phyloP scores from a whole-genome alignment of 64 coral and sea anemone genomes.

The Montipora sp. region DNA sequence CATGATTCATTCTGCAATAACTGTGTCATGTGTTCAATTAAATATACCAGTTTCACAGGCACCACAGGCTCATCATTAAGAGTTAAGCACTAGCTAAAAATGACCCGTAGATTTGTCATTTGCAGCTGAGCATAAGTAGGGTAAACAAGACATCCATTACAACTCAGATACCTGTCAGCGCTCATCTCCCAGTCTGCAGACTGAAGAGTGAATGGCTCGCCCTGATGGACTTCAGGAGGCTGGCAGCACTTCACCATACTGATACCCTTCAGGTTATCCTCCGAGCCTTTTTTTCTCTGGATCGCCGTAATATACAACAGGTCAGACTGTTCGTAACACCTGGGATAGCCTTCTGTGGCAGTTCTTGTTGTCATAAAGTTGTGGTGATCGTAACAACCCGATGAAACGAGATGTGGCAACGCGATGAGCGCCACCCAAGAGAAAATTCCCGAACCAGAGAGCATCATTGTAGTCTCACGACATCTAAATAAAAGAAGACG shows the following conservation, averaged over 20 bases:
- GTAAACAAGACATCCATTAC: not conserved
- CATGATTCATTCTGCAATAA: too few species aligned
- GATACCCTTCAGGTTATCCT: slow-evolving; percentile 12
- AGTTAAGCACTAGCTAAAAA: too few species aligned
- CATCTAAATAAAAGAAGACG: too few species aligned
- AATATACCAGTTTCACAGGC: too few species aligned
- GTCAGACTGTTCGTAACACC: not conserved
- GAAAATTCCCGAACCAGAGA: too few species aligned
- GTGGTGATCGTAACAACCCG: not conserved
- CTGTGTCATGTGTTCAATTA: too few species aligned
- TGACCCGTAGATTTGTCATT: not conserved
- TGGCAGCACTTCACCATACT: not conserved
- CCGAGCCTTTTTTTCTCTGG: not conserved
- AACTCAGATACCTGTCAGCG: not conserved
- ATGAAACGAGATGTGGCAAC: too few species aligned
- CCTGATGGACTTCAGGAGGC: not conserved
- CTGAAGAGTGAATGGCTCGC: not conserved
- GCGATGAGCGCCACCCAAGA: too few species aligned
- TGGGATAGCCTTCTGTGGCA: slow-evolving; percentile 17
- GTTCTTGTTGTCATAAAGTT: not conserved
- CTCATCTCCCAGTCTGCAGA: slow-evolving; percentile 43
- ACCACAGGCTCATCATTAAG: too few species aligned
- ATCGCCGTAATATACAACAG: not conserved
- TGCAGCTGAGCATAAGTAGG: not conserved
- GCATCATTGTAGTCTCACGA: too few species aligned